Conservation (phyloP, 1,140 invertebrate genomes). For the Drosophila nasuta region DNA sequence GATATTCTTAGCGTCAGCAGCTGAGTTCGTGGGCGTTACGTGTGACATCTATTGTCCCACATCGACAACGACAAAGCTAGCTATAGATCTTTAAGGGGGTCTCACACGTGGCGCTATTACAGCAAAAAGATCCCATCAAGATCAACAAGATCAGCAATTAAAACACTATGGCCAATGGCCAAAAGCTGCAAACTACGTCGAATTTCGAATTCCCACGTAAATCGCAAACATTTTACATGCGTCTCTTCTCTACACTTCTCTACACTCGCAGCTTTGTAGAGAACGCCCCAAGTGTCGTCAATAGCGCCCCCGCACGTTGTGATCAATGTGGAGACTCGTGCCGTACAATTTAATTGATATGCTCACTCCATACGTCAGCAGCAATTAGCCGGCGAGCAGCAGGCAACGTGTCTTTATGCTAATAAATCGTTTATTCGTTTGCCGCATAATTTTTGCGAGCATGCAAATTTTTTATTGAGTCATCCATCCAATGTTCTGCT, state of each 20-base stretch:
- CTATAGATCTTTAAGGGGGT: neutral
- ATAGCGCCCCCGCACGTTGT: slow-evolving; percentile 58
- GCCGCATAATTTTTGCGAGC: neutral
- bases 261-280: too few relatives aligned
- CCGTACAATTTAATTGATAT: slow-evolving; percentile 48
- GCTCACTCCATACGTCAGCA: slow-evolving; percentile 66
- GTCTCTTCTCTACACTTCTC: neutral
- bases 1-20: slow-evolving; percentile 28
- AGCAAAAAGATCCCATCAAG: slow-evolving; percentile 6
- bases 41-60: slow-evolving; percentile 33
- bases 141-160: neutral
- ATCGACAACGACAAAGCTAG: neutral
- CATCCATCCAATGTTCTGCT: slow-evolving; percentile 22
- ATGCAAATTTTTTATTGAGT: slow-evolving; percentile 45
- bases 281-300: slow-evolving; percentile 52
- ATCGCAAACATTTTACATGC: slow-evolving; percentile 59
- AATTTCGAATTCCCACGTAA: slow-evolving; percentile 26
- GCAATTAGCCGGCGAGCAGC: slow-evolving; percentile 48
- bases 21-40: slow-evolving; percentile 42
- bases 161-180: slow-evolving; percentile 23
- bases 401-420: slow-evolving; percentile 66
- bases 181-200: slow-evolving; percentile 21
- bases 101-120: slow-evolving; percentile 52
- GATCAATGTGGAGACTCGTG: slow-evolving; percentile 40
- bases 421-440: slow-evolving; percentile 25